Evolutionary conservation across 2,797 vertebrate genomes (phyloP), one percentile per base, ranked within the genome.

Genomic region (Melanogrammus aeglefinus): DNA sequence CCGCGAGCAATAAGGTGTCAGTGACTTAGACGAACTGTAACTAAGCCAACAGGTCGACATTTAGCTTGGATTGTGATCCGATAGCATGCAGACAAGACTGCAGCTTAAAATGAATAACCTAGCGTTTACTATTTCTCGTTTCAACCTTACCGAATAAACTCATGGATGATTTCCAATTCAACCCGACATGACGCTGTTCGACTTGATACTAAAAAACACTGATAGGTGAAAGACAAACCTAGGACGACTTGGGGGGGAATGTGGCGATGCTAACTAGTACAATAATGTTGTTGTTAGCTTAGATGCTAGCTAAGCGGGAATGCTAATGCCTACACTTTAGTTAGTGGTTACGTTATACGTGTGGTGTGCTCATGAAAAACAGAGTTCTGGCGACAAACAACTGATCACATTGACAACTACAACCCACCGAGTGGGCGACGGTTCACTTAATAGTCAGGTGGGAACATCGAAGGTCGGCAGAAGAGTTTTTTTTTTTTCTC

Each of bases 221-320:
- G 16, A 51, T 51, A 18, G 16, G 47, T 18, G 47, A 51, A 51
- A 51, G 1, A 5, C 18, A 21, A 5, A 21, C 16, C 12, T 1
- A 51, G 47, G 47, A 51, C 57, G 57, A 63, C 21, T 24, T 63
- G 63, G 29, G 7, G n/a, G 69, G 70, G 70, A 16, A 72, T 31
- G 33, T 8, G 31, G 70, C 70, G 1, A 35, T 57, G 77, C 80
- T 75, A 66, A 21, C n/a, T 4, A 21, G 4, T 29, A n/a, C 33
- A 35, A 57, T 35, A 75, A 10, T 31, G 33, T 63, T 47, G 44
- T 33, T 41, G 74, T 57, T 75, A 51, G 31, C 39, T 31, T 21
- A 85, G 78, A 86, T 75, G 88, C 84, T 88, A 91, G 91, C 91
- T 87, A 88, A 89, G 85, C 90, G 87, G 63, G 63, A 69, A 72